Conservation (phyloP, 2,797 vertebrate genomes). For the Lindbergichthys nudifrons region DNA sequence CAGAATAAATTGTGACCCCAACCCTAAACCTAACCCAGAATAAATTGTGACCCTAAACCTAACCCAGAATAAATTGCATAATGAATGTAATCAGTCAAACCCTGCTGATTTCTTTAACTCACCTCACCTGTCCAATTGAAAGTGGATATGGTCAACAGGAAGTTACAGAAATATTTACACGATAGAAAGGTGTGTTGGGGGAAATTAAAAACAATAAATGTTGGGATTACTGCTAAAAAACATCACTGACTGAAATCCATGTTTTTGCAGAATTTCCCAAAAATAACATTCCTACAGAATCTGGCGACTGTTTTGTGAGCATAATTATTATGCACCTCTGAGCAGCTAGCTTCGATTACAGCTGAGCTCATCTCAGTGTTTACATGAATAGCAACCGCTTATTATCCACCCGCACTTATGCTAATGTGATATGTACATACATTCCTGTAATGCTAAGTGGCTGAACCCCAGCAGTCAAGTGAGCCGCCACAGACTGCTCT, state of each 20-base stretch:
- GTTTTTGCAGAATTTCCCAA: constrained; percentile 10
- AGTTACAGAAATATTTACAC: neutral
- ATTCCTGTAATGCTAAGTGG: constrained; percentile 54
- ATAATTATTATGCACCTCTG: constrained; percentile 31
- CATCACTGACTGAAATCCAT: constrained; percentile 14
- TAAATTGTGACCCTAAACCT: too few species aligned
- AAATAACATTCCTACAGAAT: constrained; percentile 20
- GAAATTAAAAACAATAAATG: too few species aligned
- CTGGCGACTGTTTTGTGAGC: constrained; percentile 1
- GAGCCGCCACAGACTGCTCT: constrained; percentile 60
- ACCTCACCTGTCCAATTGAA: constrained; percentile 14
- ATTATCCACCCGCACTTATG: constrained; percentile 61
- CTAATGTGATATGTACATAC: constrained; percentile 59
- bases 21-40: too few species aligned
- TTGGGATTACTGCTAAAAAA: neutral
- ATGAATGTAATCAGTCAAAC: neutral
- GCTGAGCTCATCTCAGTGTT: constrained; percentile 53
- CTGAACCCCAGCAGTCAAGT: constrained; percentile 54
- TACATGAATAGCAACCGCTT: constrained; percentile 54
- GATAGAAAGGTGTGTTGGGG: neutral
- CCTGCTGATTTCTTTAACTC: constrained; percentile 5
- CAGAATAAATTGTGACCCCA: neutral
- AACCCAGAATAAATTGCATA: neutral
- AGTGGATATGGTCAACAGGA: constrained; percentile 13
- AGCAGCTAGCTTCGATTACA: constrained; percentile 45